Base-by-base conservation (phyloP, 2,888 invertebrate species). In the Cosmopolites sordidus region DNA sequence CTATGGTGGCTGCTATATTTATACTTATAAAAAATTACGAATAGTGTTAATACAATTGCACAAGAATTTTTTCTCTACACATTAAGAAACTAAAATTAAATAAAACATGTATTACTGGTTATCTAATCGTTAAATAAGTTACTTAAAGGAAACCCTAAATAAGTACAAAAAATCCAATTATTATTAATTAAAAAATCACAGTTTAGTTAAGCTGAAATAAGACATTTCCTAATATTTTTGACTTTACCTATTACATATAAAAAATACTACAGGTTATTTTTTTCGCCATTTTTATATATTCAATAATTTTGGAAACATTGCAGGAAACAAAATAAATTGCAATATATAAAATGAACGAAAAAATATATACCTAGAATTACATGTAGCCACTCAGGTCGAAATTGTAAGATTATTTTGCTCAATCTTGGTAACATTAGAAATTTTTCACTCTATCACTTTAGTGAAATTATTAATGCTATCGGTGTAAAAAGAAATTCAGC, bases 401-500 rank as follows among this genome's bases (percentile, higher is more conserved):
- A 22, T 5, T 22, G 22, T 22, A 22, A 37, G 11, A 15, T 14
- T 22, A 14, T 22, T 49, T n/a, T 29, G 17, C 43, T 39, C 30
- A 45, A 40, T 18, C 40, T 39, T 51, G 51, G 51, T 51, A 51
- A 51, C 51, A 40, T 44, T 18, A n/a, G n/a, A n/a, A n/a, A n/a
- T n/a, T 43, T 39, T 37, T 27, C 15, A 43, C 22, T 49, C 18
- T 3, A 43, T 43, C 16, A 37, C 15, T 22, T 9, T 29, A 42
- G 18, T 16, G 41, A 42, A 15, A 27, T 16, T 17, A 22, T n/a
- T n/a, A 12, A 52, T 52, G 69, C 71, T 75, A 80, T 75, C 79
- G 78, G 62, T 78, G 78, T 69, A 66, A 79, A 63, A 66, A 80
- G 62, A 79, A 75, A 58, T 76, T 74, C 66, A 75, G 71, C 64